A percentile compares a stretch with the other conserved stretches of the same genome.
Evolutionary conservation across 2,797 vertebrate species (phyloP).

Genomic region (Sebastes baramenuke): DNA sequence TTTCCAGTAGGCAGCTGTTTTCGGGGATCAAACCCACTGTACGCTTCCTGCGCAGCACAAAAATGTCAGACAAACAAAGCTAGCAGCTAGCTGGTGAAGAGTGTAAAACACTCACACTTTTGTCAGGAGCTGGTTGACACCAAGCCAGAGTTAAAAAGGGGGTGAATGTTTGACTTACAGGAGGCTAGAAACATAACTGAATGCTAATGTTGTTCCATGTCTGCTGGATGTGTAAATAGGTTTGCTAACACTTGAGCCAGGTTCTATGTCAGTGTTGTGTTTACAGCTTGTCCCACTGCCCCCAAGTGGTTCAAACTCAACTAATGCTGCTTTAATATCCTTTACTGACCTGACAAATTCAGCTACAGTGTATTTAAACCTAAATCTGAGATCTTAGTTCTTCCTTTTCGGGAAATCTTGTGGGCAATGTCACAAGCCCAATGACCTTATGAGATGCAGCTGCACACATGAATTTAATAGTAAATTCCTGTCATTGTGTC

Average conservation of each 20-base stretch:
- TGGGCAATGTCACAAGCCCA: neutral
- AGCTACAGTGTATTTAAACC: neutral
- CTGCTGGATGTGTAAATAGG: neutral
- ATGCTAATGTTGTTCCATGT: neutral
- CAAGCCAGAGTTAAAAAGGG: neutral
- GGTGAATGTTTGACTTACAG: neutral
- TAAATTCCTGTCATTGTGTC: constrained; percentile 58
- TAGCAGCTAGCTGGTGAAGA: neutral
- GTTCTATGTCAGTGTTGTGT: neutral
- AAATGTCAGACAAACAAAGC: neutral
- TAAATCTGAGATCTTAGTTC: neutral
- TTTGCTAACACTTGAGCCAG: neutral
- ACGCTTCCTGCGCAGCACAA: neutral
- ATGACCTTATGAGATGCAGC: neutral
- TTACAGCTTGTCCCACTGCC: neutral
- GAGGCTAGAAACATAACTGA: neutral
- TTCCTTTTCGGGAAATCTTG: constrained; percentile 40
- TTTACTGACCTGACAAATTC: neutral
- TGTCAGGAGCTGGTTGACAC: neutral
- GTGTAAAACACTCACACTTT: no score
- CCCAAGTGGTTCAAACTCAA: neutral
- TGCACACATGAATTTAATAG: constrained; percentile 15
- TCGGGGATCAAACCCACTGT: neutral
- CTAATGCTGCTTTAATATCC: neutral
- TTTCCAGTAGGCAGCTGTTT: neutral